phyloP scores from a whole-genome alignment of 1,140 invertebrate species.

The Heliconius congener region DNA sequence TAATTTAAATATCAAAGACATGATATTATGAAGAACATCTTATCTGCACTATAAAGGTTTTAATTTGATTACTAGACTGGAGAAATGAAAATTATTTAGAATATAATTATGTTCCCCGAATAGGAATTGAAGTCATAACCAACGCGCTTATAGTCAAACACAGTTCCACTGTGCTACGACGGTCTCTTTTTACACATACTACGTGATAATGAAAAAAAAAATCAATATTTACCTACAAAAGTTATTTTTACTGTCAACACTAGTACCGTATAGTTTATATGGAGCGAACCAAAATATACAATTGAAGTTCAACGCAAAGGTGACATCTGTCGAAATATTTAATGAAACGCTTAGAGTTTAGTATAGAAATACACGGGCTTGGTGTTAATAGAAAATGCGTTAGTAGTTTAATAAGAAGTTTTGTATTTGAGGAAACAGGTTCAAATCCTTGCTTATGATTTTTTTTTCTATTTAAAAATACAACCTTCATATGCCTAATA shows the following conservation, averaged over 20 bases:
- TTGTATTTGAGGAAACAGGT: not conserved
- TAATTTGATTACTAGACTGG: too few relatives aligned
- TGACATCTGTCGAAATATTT: slow-evolving; percentile 23
- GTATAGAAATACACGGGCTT: not conserved
- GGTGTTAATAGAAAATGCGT: not conserved
- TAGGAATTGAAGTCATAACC: not conserved
- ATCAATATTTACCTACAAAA: slow-evolving; percentile 1
- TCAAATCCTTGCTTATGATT: not conserved
- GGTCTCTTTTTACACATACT: not conserved
- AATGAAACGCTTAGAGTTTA: slow-evolving; percentile 16
- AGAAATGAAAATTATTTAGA: too few relatives aligned
- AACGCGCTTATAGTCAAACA: not conserved
- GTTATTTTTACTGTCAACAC: not conserved
- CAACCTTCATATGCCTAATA: too few relatives aligned
- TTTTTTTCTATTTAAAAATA: not conserved
- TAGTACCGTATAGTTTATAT: slow-evolving; percentile 1
- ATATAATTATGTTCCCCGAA: too few relatives aligned
- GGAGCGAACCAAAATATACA: not conserved
- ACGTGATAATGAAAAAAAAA: not conserved
- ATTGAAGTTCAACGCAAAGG: not conserved
- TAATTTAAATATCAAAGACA: too few relatives aligned
- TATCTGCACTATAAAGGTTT: too few relatives aligned
- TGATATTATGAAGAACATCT: too few relatives aligned
- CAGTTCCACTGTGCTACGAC: not conserved
- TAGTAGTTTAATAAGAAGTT: not conserved